phyloP scores from a whole-genome alignment of 2,113 vertebrate species.

The Eptesicus fuscus region DNA sequence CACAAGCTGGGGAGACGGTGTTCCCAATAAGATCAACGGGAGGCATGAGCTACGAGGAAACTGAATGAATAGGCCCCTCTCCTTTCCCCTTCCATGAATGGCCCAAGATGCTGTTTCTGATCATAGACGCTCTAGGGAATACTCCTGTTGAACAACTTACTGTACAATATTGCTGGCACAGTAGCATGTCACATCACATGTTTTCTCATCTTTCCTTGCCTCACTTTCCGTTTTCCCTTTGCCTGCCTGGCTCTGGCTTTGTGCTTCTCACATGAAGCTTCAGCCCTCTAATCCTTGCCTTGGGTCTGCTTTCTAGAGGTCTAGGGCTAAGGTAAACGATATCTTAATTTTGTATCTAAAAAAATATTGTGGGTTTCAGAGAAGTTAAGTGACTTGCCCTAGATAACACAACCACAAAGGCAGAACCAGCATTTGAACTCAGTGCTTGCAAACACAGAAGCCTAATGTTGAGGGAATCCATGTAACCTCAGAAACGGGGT shows the following conservation, averaged over 20 bases:
- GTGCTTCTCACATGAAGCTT: background rate
- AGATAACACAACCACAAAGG: background rate
- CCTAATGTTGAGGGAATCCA: background rate
- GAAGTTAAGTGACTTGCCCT: background rate
- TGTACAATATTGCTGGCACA: background rate
- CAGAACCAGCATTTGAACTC: background rate
- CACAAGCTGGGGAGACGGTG: background rate
- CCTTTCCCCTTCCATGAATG: background rate
- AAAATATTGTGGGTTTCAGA: background rate
- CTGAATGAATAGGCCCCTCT: background rate
- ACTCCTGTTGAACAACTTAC: background rate
- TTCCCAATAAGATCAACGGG: background rate
- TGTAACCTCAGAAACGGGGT: background rate
- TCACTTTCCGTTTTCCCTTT: background rate
- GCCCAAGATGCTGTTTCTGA: background rate
- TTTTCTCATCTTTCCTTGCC: background rate
- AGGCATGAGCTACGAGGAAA: background rate
- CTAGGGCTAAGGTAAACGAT: background rate
- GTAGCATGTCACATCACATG: fast-evolving
- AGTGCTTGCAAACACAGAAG: background rate
- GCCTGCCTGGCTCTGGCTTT: background rate
- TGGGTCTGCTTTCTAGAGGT: background rate
- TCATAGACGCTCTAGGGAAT: background rate
- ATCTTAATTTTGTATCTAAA: background rate
- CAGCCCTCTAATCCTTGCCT: background rate